phyloP scores from a whole-genome alignment of 2,113 vertebrate species.

The Baryphthengus martii region DNA sequence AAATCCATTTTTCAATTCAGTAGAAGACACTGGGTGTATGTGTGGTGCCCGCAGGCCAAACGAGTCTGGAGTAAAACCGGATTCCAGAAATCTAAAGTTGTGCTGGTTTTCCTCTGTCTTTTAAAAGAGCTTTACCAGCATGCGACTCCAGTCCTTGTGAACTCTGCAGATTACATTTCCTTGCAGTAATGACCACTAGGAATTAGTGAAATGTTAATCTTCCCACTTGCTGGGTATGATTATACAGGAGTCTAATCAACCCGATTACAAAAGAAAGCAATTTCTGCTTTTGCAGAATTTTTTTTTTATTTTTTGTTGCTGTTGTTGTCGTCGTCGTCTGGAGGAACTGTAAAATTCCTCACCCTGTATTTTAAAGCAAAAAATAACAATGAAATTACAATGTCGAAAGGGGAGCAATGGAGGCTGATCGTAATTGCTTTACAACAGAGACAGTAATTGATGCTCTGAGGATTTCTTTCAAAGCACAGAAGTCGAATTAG shows the following conservation, averaged over 20 bases:
- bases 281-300: background rate
- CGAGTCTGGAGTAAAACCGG: background rate
- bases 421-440: slow-evolving; percentile 66
- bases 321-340: background rate
- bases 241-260: slow-evolving; percentile 61
- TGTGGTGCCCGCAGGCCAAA: background rate
- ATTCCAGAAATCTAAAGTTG: background rate
- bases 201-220: slow-evolving; percentile 68
- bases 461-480: slow-evolving; percentile 70
- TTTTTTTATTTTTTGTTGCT: background rate
- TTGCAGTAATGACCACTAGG: slow-evolving; percentile 54
- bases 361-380: slow-evolving; percentile 30
- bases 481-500: slow-evolving; percentile 57
- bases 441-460: slow-evolving; percentile 59
- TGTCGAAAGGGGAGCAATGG: background rate
- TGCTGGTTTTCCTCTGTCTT: background rate
- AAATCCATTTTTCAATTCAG: slow-evolving; percentile 36
- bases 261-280: slow-evolving; percentile 50
- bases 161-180: slow-evolving; percentile 34
- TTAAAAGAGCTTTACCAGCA: slow-evolving; percentile 23
- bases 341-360: background rate
- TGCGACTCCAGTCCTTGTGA: background rate
- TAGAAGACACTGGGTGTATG: background rate
- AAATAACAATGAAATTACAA: slow-evolving; percentile 70
- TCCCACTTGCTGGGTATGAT: slow-evolving; percentile 47